Conservation (phyloP, 2,113 vertebrate genomes). For the Brachypodius melanocephalos region DNA sequence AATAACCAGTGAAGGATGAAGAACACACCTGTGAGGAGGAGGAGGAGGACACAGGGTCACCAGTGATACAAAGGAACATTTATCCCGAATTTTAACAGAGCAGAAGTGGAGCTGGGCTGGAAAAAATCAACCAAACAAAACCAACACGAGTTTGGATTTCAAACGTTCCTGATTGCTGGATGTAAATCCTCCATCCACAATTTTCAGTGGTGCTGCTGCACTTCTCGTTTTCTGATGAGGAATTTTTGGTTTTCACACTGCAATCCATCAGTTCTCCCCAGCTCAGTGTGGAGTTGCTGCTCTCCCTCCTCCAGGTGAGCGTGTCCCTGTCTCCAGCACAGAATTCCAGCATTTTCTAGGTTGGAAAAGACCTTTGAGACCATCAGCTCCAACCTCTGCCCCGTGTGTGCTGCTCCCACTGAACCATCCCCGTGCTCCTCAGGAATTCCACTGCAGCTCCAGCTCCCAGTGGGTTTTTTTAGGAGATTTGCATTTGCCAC, state of each 20-base stretch:
- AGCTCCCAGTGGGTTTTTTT: background rate
- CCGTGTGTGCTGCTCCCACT: background rate
- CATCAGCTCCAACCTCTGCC: background rate
- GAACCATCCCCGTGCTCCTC: background rate
- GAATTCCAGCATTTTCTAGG: background rate
- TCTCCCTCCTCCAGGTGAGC: background rate
- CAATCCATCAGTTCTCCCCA: accelerated
- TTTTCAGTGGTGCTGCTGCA: background rate
- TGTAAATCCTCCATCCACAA: background rate
- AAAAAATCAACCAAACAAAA: background rate
- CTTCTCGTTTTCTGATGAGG: accelerated
- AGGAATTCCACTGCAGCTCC: background rate
- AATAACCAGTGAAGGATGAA: background rate
- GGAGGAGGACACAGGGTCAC: background rate
- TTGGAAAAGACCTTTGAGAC: background rate
- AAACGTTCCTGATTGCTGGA: accelerated
- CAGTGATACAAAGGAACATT: background rate
- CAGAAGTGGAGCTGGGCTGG: background rate
- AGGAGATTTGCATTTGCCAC: background rate
- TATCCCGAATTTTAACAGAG: background rate
- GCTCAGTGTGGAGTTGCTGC: background rate
- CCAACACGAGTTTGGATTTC: background rate
- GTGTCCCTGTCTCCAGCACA: background rate
- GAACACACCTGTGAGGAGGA: background rate
- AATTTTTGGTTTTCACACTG: background rate